Conservation (phyloP, 2,797 vertebrate genomes). For the Limosa lapponica region DNA sequence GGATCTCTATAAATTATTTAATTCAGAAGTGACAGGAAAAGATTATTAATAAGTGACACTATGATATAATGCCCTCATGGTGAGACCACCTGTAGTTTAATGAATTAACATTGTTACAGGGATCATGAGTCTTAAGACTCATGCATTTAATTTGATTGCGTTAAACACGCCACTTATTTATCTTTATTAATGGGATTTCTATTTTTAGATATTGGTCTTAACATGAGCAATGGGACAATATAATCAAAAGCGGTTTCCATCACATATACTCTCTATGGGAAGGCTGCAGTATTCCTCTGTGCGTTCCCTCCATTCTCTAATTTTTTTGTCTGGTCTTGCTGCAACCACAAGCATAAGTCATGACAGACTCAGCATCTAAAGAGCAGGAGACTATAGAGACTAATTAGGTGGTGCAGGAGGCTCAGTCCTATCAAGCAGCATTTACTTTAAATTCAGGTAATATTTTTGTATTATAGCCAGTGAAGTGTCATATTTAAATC, state of each 20-base stretch:
- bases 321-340: not conserved
- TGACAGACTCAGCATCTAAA: not conserved
- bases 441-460: not conserved
- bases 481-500: not conserved
- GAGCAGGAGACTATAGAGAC: not conserved
- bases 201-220: constrained; percentile 38
- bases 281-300: not conserved
- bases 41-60: constrained; percentile 30
- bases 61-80: not conserved
- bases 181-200: constrained; percentile 49
- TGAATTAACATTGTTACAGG: constrained; percentile 39
- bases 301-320: not conserved
- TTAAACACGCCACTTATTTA: constrained; percentile 26
- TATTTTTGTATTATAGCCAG: not conserved
- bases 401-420: not conserved
- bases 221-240: not conserved
- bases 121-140: constrained; percentile 19
- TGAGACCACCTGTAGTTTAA: constrained; percentile 17
- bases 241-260: not conserved
- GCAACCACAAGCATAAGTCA: not conserved
- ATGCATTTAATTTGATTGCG: constrained; percentile 28
- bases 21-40: constrained; percentile 51
- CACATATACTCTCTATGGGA: not conserved
- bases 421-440: not conserved
- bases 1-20: constrained; percentile 37